These are phyloP conservation scores for Plutella xylostella DNA, from an alignment of 2,888 invertebrate genomes.

Conservation along the genomic window DNA sequence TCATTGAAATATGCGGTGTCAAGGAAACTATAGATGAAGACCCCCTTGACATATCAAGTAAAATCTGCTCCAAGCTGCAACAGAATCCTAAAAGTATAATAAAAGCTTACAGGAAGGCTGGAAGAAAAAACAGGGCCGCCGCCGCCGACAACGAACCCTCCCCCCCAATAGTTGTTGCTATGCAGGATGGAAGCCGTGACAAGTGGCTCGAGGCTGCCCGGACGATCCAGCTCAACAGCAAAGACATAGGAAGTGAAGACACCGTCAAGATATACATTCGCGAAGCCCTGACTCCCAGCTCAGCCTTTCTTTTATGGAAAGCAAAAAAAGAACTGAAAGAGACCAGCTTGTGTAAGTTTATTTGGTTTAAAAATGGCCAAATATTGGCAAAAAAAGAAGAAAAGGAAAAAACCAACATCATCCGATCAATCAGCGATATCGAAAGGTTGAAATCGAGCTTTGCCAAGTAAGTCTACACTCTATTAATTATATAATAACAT, in stretches of 20 bases:
- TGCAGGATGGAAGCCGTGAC: background rate
- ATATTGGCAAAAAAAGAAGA: conserved; percentile 10
- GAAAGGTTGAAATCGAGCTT: background rate
- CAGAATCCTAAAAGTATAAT: background rate
- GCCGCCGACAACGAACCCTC: background rate
- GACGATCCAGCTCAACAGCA: background rate
- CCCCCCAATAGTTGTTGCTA: background rate
- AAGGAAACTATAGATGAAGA: background rate
- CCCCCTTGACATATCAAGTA: no score
- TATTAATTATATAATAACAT: no score
- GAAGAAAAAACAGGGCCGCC: background rate
- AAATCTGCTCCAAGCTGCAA: background rate
- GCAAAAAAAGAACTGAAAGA: background rate
- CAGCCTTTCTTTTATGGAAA: background rate
- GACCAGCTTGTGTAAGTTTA: background rate
- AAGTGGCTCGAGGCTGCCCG: background rate
- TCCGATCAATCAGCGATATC: background rate
- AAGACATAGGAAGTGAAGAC: background rate
- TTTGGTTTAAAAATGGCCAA: conserved; percentile 5
- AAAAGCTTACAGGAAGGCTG: background rate
- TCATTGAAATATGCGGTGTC: conserved; percentile 1
- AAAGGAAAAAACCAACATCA: conserved; percentile 3
- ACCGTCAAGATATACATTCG: background rate
- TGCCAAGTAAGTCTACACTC: background rate
- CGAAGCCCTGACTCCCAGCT: background rate